Percentiles rank a stretch among this genome's conserved stretches.
Conservation (phyloP, 2,113 vertebrate genomes). For the Caranx melampygus region DNA sequence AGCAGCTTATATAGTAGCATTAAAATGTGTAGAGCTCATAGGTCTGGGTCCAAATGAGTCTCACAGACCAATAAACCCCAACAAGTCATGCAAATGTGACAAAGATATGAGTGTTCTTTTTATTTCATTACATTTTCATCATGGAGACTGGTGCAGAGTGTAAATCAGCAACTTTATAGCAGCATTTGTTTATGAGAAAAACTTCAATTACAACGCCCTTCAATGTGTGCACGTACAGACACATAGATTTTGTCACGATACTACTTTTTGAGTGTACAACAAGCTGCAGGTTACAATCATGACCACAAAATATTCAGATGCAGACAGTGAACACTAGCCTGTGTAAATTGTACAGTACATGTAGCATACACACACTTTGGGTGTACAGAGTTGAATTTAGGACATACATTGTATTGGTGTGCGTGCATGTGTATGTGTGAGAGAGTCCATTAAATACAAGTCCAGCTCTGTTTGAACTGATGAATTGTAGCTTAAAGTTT, state of each 20-base stretch:
- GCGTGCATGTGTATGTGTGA: not conserved
- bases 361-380: not conserved
- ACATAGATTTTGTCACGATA: no score
- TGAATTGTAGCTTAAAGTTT: slow-evolving; percentile 16
- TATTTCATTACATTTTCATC: slow-evolving; percentile 29
- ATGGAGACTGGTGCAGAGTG: not conserved
- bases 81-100: not conserved
- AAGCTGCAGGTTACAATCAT: no score
- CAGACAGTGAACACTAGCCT: not conserved
- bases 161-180: slow-evolving; percentile 38
- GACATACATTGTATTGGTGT: slow-evolving; percentile 4
- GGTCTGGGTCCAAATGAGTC: not conserved
- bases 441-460: slow-evolving; percentile 14
- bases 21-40: not conserved
- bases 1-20: not conserved
- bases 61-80: slow-evolving; percentile 3
- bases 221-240: no score
- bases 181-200: slow-evolving; percentile 29
- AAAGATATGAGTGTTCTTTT: slow-evolving; percentile 31
- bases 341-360: not conserved
- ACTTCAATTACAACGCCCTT: no score
- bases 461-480: not conserved
- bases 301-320: no score
- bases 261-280: no score
- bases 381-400: not conserved